Base-by-base conservation (phyloP, 2,888 invertebrate species). In the Netelia fuscicornis region DNA sequence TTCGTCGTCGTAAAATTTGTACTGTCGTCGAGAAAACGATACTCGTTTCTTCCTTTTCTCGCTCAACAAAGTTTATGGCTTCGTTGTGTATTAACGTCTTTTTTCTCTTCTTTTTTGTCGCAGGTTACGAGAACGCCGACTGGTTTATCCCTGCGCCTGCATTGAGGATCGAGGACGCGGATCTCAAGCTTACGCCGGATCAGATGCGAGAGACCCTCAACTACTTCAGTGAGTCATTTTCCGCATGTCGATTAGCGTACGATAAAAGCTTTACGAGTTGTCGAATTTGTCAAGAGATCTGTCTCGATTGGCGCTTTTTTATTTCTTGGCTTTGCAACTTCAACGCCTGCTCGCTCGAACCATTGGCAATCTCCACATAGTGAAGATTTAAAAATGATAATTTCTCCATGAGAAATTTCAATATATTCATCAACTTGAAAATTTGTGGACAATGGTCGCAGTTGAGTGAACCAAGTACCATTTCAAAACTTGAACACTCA, bases 161-260 rank as follows among this genome's bases (percentile, higher is more conserved):
- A 86, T 95, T 98, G 88, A 96, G 96, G 89, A 95, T 96, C 89
- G 94, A 95, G 91, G 95, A 97, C 92, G 95, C 95, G 89, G 97
- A 97, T 91, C 95, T 97, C 90, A 97, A 97, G 91, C 95, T 99
- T 88, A 98, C 98, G 81, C 97, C 98, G 95, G 98, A 98, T 94
- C 98, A 98, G 95, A 98, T 98, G 95, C 97, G 98, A 94, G 98
- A 98, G 95, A 98, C 98, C 81, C 96, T 99, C 91, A 98, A 98
- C 95, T 99, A 99, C 95, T 99, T 99, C 95, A 97, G 98, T 99
- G 95, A 98, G 98, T 98, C 88, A 23, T 68, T 74, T 54, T 65
- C 62, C 54, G 13, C 13, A 13, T 65, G 37, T 54, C 10, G 17
- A 30, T 30, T 11, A n/a, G 37, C 3, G 10, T 2, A 5, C 17